Conservation (phyloP, 2,888 invertebrate species). For the Parelbella ahira region DNA sequence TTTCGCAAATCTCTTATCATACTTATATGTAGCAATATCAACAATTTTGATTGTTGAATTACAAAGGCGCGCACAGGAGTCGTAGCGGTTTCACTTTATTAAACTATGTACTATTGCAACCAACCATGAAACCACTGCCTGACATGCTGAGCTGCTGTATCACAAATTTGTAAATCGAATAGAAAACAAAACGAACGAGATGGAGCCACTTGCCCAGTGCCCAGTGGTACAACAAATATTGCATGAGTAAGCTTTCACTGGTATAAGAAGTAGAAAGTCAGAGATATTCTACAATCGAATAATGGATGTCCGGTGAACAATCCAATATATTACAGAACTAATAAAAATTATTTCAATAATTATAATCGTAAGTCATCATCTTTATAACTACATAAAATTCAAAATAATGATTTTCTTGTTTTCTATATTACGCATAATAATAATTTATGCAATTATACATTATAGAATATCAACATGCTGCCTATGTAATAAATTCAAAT, state of each 20-base stretch:
- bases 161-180: conserved; percentile 36
- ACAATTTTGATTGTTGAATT: conserved; percentile 45
- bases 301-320: conserved; percentile 16
- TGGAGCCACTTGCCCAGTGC: too few species aligned
- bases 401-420: conserved; percentile 43
- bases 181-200: conserved; percentile 34
- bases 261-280: conserved; percentile 2
- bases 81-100: conserved; percentile 26
- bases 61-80: conserved; percentile 36
- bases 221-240: not conserved
- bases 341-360: conserved; percentile 5
- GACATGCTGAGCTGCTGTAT: too few species aligned
- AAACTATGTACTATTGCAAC: conserved; percentile 38
- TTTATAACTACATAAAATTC: conserved; percentile 28
- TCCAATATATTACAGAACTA: conserved; percentile 9
- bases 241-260: conserved; percentile 9
- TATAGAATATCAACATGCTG: conserved; percentile 48
- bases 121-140: conserved; percentile 37
- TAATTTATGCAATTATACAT: conserved; percentile 48
- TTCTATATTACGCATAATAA: conserved; percentile 50
- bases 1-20: conserved; percentile 42
- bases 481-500: conserved; percentile 27
- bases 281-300: conserved; percentile 4
- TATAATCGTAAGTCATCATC: conserved; percentile 13
- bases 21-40: conserved; percentile 37